Evolutionary conservation across 2,797 vertebrate species (phyloP).

Genomic region (Ceryle rudis): DNA sequence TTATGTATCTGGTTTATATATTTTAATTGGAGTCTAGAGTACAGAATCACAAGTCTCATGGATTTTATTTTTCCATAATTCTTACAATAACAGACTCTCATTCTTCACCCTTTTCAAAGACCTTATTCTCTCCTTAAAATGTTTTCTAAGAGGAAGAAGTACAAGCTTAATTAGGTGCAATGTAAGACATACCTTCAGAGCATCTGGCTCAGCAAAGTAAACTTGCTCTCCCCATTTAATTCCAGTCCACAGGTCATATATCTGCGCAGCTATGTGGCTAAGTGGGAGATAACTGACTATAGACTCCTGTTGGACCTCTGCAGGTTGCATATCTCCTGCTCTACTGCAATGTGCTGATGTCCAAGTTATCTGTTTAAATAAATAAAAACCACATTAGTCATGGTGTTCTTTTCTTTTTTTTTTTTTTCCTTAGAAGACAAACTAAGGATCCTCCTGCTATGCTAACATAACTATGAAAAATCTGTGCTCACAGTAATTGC

Average conservation of each 20-base stretch:
- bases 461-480: not conserved
- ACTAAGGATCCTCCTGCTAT: not conserved
- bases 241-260: constrained; percentile 89
- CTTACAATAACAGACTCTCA: not conserved
- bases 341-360: constrained; percentile 84
- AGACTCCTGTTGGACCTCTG: constrained; percentile 85
- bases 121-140: not conserved
- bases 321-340: constrained; percentile 84
- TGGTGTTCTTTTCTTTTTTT: too few species aligned
- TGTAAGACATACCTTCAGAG: constrained; percentile 84
- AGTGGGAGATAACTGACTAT: constrained; percentile 91
- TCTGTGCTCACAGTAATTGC: not conserved
- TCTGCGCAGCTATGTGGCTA: constrained; percentile 90
- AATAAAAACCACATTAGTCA: not conserved
- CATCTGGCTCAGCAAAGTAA: constrained; percentile 89
- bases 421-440: not conserved
- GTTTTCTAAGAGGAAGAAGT: not conserved
- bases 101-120: not conserved
- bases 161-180: not conserved
- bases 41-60: not conserved
- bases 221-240: constrained; percentile 89
- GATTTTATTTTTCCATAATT: not conserved
- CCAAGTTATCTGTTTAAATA: constrained; percentile 86
- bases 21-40: not conserved
- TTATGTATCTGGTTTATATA: not conserved